Percentiles rank a stretch among this genome's conserved stretches.
Conservation (phyloP, 2,888 invertebrate species). For the Lamellibrachia columna region DNA sequence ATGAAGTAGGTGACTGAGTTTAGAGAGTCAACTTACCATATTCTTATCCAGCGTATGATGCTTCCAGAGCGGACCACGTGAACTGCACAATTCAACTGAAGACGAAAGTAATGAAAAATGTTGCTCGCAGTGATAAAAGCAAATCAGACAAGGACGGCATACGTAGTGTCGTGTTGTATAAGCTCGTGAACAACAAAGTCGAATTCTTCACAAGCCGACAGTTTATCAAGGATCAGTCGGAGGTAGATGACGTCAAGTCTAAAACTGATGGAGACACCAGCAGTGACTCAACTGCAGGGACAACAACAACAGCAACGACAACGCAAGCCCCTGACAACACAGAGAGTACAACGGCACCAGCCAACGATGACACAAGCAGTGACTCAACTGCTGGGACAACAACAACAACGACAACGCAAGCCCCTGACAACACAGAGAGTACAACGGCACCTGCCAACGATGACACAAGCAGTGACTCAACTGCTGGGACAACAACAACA, state of each 20-base stretch:
- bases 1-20: not conserved
- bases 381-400: no score
- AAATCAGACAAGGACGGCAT: not conserved
- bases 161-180: not conserved
- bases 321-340: no score
- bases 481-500: no score
- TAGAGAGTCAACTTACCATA: not conserved
- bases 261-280: no score
- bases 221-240: not conserved
- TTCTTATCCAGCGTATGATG: not conserved
- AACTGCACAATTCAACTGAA: not conserved
- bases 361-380: no score
- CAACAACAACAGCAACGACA: no score
- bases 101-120: not conserved
- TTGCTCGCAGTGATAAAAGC: not conserved
- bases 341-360: no score
- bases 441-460: no score
- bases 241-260: not conserved
- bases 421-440: no score
- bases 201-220: not conserved
- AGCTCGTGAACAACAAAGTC: not conserved
- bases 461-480: no score
- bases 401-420: no score
- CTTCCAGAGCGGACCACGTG: not conserved
- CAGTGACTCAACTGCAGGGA: no score